phyloP scores from a whole-genome alignment of 2,113 vertebrate genomes.

The Gymnogyps californianus region DNA sequence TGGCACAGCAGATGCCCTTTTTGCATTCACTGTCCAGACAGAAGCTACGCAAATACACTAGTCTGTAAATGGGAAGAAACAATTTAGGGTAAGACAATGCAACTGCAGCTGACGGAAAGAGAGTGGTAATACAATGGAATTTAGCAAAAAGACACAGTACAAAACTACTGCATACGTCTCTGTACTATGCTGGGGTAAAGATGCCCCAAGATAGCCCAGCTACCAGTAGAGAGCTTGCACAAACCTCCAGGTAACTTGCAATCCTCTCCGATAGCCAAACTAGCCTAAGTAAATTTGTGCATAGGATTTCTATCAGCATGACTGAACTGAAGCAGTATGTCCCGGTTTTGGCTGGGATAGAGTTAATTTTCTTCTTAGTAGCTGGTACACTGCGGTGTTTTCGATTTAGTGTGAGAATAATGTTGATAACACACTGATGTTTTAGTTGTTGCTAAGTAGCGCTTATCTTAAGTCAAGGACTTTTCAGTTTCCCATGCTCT shows the following conservation, averaged over 20 bases:
- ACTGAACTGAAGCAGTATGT: background rate
- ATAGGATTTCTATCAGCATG: background rate
- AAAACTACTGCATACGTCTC: background rate
- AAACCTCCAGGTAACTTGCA: background rate
- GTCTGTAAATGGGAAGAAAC: background rate
- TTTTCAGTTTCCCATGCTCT: too few species aligned
- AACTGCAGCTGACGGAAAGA: accelerated
- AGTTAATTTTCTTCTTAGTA: too few species aligned
- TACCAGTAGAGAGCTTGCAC: background rate
- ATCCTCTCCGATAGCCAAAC: background rate
- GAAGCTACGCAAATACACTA: background rate
- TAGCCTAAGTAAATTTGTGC: background rate
- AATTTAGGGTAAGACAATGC: background rate
- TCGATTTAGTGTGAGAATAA: too few species aligned
- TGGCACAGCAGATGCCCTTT: background rate
- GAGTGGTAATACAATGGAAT: background rate
- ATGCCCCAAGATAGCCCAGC: background rate
- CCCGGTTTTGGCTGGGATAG: too few species aligned
- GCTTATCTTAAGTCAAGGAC: too few species aligned
- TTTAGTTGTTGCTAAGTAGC: too few species aligned
- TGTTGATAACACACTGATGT: too few species aligned
- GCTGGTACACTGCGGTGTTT: too few species aligned
- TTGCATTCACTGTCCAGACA: background rate
- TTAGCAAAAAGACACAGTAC: background rate
- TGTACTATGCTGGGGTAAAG: background rate